Conservation (phyloP, 2,888 invertebrate genomes). For the Anaspis maculata region DNA sequence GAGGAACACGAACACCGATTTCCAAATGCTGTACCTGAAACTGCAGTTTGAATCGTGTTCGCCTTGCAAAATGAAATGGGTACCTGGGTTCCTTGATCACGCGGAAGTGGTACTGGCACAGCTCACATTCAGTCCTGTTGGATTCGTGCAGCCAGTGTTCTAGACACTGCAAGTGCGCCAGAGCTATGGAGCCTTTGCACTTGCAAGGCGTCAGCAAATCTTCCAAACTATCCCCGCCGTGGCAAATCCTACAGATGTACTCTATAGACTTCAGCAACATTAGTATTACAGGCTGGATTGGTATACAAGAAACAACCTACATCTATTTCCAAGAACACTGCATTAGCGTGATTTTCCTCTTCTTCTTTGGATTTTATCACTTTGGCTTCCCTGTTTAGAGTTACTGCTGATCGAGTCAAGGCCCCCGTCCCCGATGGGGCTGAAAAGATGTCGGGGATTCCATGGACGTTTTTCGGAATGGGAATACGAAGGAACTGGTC, state of each 20-base stretch:
- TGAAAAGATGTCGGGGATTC: conserved; percentile 6
- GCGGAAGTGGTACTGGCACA: conserved; percentile 48
- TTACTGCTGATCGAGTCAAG: conserved; percentile 1
- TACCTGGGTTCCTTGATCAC: conserved; percentile 42
- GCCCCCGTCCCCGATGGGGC: background rate
- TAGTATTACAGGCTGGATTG: no score
- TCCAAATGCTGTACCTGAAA: conserved; percentile 29
- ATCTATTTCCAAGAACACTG: background rate
- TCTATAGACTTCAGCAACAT: conserved; percentile 11
- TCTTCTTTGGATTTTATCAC: background rate
- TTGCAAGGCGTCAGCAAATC: conserved; percentile 47
- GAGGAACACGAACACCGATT: conserved; percentile 41
- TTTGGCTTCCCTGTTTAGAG: background rate
- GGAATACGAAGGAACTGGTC: background rate
- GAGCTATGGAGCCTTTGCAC: conserved; percentile 48
- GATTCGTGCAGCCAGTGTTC: conserved; percentile 51
- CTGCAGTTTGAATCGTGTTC: conserved; percentile 6
- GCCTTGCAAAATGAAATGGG: conserved; percentile 6
- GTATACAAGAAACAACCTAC: background rate
- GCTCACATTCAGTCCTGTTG: conserved; percentile 47
- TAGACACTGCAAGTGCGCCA: conserved; percentile 49
- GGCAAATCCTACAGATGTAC: conserved; percentile 40
- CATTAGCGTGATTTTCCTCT: no score
- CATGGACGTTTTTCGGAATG: conserved; percentile 1
- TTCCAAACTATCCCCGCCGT: conserved; percentile 39